Percentiles rank a stretch among this genome's conserved stretches.
Evolutionary conservation across 2,888 invertebrate species (phyloP).

Genomic region (Drosophila conformis): DNA sequence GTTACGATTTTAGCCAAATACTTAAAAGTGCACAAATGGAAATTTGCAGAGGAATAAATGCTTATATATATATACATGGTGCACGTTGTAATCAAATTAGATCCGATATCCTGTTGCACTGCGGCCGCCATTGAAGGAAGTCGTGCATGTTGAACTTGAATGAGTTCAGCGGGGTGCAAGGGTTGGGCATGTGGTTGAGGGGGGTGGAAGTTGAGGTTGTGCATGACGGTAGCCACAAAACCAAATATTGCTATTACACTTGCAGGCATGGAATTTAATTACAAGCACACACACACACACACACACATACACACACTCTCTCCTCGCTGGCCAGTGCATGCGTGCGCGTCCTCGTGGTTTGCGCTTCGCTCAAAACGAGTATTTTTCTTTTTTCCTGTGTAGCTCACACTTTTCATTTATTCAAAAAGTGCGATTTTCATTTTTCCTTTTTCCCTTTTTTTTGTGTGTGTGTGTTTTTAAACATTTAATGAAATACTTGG

Average conservation of each 20-base stretch:
- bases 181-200: not conserved
- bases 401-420: constrained; percentile 28
- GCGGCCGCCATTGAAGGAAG: constrained; percentile 51
- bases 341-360: constrained; percentile 35
- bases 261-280: constrained; percentile 77
- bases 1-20: constrained; percentile 39
- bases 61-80: constrained; percentile 15
- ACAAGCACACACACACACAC: constrained; percentile 44
- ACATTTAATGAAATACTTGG: constrained; percentile 53
- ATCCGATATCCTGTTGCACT: constrained; percentile 68
- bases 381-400: constrained; percentile 1
- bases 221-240: constrained; percentile 53
- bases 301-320: constrained; percentile 12
- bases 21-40: constrained; percentile 53
- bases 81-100: constrained; percentile 71
- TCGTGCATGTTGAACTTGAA: constrained; percentile 11
- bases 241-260: constrained; percentile 74
- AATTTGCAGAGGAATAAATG: constrained; percentile 9
- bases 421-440: not conserved
- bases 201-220: not conserved
- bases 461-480: constrained; percentile 6
- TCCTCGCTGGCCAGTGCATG: constrained; percentile 19
- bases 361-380: constrained; percentile 28
- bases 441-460: too few relatives aligned
- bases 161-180: not conserved